phyloP scores from a whole-genome alignment of 2,797 vertebrate species.

The Peromyscus nudipes region DNA sequence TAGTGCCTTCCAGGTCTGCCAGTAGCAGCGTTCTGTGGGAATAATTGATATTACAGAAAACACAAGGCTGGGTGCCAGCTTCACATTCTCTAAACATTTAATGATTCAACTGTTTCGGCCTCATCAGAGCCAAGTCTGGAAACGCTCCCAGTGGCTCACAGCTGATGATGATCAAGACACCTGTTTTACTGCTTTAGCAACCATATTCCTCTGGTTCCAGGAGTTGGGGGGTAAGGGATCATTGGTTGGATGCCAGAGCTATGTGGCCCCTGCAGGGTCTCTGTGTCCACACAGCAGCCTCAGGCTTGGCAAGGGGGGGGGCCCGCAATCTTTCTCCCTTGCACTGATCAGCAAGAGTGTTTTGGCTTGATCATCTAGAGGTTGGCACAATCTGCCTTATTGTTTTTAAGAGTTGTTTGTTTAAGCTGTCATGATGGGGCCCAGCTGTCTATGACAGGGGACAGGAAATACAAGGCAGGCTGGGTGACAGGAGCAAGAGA shows the following conservation, averaged over 20 bases:
- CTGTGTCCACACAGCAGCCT: neutral
- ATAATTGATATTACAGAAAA: conserved; percentile 75
- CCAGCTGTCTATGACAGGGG: conserved; percentile 35
- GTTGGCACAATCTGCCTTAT: neutral
- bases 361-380: neutral
- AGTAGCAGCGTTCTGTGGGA: neutral
- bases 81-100: conserved; percentile 68
- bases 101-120: conserved; percentile 72
- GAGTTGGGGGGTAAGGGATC: neutral
- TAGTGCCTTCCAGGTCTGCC: neutral
- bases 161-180: neutral
- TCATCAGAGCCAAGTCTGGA: conserved; percentile 66
- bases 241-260: neutral
- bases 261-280: neutral
- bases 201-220: neutral
- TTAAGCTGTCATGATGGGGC: conserved; percentile 61
- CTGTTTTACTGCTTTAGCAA: neutral
- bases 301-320: neutral
- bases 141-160: neutral
- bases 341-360: neutral
- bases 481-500: neutral
- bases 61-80: conserved; percentile 67
- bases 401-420: conserved; percentile 27
- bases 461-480: neutral
- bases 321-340: neutral